Base-by-base conservation (phyloP, 2,113 vertebrate genomes). In the Dipodomys ordii region DNA sequence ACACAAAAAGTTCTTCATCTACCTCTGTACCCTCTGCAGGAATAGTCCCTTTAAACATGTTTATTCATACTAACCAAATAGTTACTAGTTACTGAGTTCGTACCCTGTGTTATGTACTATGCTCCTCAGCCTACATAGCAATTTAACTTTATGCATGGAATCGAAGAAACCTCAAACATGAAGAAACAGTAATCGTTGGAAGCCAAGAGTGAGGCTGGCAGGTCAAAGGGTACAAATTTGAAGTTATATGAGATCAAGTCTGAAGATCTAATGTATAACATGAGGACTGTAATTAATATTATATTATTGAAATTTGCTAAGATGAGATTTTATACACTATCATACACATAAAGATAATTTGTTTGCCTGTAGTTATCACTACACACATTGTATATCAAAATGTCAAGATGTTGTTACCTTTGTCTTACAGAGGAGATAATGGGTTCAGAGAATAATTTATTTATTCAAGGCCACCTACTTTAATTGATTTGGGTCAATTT, bases 1-100 rank as follows among this genome's bases (percentile, higher is more conserved):
- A 60, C 28, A 88, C 39, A 94, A 91, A 93, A 57, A 93, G 49
- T 81, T 20, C 79, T 53, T 28, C 22, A 28, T 25, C 49, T 32
- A 46, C 15, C 18, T 65, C 6, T 69, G 5, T 20, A 32, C 10
- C 8, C 27, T 82, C 1, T 1, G 7, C 32, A 83, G 80, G 39
- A 85, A 62, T 30, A 86, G 71, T 68, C 1, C 4, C 19, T 4
- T 83, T 44, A 12, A 39, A 13, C 39, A 35, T 30, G 30, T 86
- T 0, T 32, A 15, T 68, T 25, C 23, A 53, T 76, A 73, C 20
- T 74, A 76, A 46, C 23, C 27, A 69, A 65, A 57, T 64, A 89
- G 44, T 20, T 81, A 30, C 6, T 25, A 4, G 53, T 78, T 90
- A 22, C 30, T 25, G 53, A 78, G 25, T 86, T 82, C 27, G 64